Conservation (phyloP, 2,888 invertebrate genomes). For the Tiliacea citrago region DNA sequence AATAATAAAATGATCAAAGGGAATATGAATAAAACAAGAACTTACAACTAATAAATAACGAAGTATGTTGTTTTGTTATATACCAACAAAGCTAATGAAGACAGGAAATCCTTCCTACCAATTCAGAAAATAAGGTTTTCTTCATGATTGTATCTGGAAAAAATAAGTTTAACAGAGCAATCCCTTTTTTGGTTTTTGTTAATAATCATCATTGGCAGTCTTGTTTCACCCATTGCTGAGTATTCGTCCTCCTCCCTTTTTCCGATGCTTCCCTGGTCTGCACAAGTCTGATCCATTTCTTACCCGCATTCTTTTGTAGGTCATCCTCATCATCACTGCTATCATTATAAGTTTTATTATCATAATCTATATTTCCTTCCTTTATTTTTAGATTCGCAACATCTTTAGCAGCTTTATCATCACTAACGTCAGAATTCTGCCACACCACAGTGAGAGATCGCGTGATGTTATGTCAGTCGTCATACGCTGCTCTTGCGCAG, state of each 20-base stretch:
- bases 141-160: neutral
- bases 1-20: neutral
- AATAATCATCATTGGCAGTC: neutral
- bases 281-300: neutral
- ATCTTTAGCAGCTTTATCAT: conserved; percentile 74
- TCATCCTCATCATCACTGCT: neutral
- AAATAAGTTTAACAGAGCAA: neutral
- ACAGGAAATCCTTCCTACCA: neutral
- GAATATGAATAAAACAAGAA: neutral
- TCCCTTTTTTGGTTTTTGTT: neutral
- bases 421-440: conserved; percentile 79
- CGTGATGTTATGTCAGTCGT: conserved; percentile 77
- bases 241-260: neutral
- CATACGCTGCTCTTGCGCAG: conserved; percentile 73
- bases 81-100: conserved; percentile 6
- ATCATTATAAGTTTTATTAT: neutral
- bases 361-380: no score
- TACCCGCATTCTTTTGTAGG: neutral
- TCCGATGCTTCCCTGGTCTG: neutral
- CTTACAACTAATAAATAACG: neutral
- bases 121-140: neutral
- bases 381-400: conserved; percentile 75
- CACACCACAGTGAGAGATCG: conserved; percentile 78
- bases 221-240: neutral
- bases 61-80: neutral